Evolutionary conservation across 1,140 invertebrate species (phyloP), one percentile per base, ranked within the genome.

Genomic region (Nasonia giraulti): DNA sequence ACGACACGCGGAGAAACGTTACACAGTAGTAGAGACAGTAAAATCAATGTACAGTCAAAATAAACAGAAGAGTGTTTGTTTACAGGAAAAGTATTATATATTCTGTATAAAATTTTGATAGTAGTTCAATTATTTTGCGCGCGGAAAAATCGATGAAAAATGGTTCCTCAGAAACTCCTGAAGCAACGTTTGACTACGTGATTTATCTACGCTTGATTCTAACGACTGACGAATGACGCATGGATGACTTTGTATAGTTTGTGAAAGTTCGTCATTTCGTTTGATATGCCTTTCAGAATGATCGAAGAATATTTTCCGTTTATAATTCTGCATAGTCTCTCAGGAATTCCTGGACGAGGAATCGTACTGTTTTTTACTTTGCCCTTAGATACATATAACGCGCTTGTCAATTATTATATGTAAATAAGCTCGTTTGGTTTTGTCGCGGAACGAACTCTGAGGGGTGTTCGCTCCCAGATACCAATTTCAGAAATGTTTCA

Each of bases 401-500:
- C 71, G 33, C 27, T 82, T 5, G 33, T 82, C 33, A 50, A 75
- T 17, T 76, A 73, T 73, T 71, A 82, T 74, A 23, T 47, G 10
- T 82, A 75, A n/a, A 62, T 62, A 62, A 50, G 50, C 47, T 66
- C n/a, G 23, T 44, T 74, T 75, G 27, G 20, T 78, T 37, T 69
- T 40, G 62, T 74, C 20, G 17, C 20, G 17, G 7, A 80, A 33
- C 83, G n/a, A 55, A 23, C 14, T 80, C 83, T 14, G 27, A 44
- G 33, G 62, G 50, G 20, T 4, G 47, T 71, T 80, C n/a, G 27
- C 37, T 69, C 71, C 68, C 47, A 91, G 89, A 88, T 87, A 87
- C 91, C 89, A 90, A 85, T 89, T 71, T 71, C 8, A 71, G 27
- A 71, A 71, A 31, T 71, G 68, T 71, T 44, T 66, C 50, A 80